Base-by-base conservation (phyloP, 1,140 invertebrate species). In the Drosophila parabipectinata region DNA sequence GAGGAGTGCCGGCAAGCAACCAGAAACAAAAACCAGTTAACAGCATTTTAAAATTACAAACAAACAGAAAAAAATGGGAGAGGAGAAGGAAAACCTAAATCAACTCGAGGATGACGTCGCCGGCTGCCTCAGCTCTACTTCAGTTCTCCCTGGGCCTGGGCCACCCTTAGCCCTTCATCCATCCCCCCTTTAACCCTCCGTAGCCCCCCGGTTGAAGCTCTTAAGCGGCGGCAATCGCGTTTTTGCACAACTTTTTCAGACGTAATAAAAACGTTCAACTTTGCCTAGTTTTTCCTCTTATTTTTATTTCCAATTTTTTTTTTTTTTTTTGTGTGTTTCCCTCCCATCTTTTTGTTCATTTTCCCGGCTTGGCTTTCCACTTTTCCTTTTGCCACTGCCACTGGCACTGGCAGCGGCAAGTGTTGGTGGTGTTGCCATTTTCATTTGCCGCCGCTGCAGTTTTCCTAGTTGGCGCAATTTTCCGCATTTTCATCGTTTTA, bases 401-500 rank as follows among this genome's bases (percentile, higher is more conserved):
- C 18, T 18, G 9, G 7, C 30, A 32, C 1, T 2, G 30, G 7
- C 30, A 32, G 7, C 8, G 30, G 34, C 10, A 12, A 10, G 34
- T 37, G 34, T 28, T 61, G 47, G 56, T 41, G 77, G 56, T 66
- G 48, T 62, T 61, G 58, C 77, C 79, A 87, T 85, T 87, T 85
- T 87, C 83, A 88, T 87, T 87, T 87, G 82, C 82, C 69, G 69
- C 64, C 82, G 62, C 71, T 81, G 82, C 82, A 85, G 81, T 88
- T 88, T 88, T 87, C 64, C 78, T 82, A 87, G 82, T 87, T 87
- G 79, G 78, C 83, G 83, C 83, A 87, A 88, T 87, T 87, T 87
- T 88, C 66, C 83, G 79, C 83, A 83, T 83, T 87, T 88, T 87
- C 83, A 87, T 88, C 83, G 83, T 87, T 87, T 87, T 87, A 87